These are phyloP conservation scores for Syrmaticus mikado DNA, from an alignment of 2,113 vertebrate species.

Conservation along the genomic window DNA sequence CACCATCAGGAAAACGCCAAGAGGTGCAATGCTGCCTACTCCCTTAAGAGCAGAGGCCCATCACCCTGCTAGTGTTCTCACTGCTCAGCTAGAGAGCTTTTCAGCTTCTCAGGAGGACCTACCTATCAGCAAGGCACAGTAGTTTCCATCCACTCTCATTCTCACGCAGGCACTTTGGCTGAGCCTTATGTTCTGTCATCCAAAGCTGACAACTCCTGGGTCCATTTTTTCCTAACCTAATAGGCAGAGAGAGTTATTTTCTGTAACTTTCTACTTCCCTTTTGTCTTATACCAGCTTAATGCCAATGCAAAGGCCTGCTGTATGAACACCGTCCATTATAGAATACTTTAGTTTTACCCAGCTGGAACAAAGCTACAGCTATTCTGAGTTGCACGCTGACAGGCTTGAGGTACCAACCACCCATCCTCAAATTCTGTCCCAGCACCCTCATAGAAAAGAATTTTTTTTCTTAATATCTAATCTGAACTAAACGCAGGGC, in stretches of 20 bases:
- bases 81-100: not conserved
- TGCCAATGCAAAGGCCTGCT: not conserved
- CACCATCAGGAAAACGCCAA: not conserved
- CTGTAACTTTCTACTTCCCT: too few species aligned
- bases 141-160: not conserved
- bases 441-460: too few species aligned
- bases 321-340: not conserved
- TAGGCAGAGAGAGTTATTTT: not conserved
- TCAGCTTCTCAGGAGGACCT: not conserved
- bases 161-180: accelerated
- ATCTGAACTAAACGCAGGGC: too few species aligned
- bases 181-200: accelerated
- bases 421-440: too few species aligned
- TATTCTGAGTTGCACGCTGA: not conserved
- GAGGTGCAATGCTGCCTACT: not conserved
- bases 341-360: too few species aligned
- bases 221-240: not conserved
- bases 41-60: not conserved
- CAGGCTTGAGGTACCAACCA: too few species aligned
- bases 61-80: not conserved
- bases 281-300: not conserved
- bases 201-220: accelerated
- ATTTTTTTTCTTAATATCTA: too few species aligned
- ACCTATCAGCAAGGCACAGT: too few species aligned
- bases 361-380: not conserved